Evolutionary conservation across 2,888 invertebrate genomes (phyloP), one percentile per base, ranked within the genome.

Genomic region (Synanthedon tipuliformis): DNA sequence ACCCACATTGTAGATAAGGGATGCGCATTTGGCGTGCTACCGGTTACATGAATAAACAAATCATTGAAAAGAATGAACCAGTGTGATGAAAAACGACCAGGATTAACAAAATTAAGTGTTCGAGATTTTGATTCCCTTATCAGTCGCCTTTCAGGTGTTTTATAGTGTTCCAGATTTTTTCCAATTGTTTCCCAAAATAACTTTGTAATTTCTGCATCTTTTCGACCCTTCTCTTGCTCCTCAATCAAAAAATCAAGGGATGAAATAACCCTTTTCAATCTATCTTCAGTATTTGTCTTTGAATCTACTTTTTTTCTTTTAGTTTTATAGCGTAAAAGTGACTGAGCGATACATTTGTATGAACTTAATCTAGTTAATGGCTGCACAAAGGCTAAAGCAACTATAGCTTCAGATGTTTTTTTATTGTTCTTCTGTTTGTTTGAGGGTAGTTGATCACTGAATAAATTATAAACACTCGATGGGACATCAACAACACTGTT

Each of bases 51-150:
- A 54, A 95, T 90, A 58, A 96, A 92, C 53, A 93, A 84, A 75
- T 96, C 96, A 54, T 92, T 94, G 67, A 96, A 91, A 51, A 96
- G 83, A 60, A 96, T 90, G 66, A 96, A 95, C 88, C 92, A 92
- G 66, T 94, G 93, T 0, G 92, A 91, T 4, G 93, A 92, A 73
- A 95, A 93, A 57, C 93, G 88, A 18, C 93, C 91, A 34, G 92
- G 91, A 66, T 92, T 91, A 3, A 90, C 86, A 56, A 95, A 80
- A 59, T 90, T 90, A 3, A 96, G 75, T 0, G 92, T 92, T 59
- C 91, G 88, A 7, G 90, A 87, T 62, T 91, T 91, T 1, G 95
- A 95, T 63, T 95, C 95, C 54, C 93, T 86, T 52, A 96, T 88
- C 45, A 96, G 78, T n/a, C 96, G 89, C 52, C 95, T 88, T 52